Evolutionary conservation across 2,797 vertebrate species (phyloP).

Genomic region (Syngnathus acus): DNA sequence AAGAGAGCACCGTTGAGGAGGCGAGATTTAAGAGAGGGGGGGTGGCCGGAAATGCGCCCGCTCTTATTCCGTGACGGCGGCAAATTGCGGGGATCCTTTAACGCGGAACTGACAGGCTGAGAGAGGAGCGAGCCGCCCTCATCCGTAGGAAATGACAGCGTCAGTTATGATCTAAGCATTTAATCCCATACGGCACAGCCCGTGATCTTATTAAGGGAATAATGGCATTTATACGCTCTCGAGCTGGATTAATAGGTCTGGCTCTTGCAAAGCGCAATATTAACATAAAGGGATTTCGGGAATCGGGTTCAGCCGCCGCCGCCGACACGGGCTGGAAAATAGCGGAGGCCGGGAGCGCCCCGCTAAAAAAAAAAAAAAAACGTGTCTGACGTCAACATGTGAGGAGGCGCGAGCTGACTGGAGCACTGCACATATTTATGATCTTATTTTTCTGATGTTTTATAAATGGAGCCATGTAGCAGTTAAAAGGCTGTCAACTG

Average conservation of each 20-base stretch:
- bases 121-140: constrained; percentile 51
- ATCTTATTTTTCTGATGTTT: constrained; percentile 38
- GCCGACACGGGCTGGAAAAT: constrained; percentile 51
- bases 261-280: constrained; percentile 72
- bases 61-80: constrained; percentile 2
- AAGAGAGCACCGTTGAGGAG: not conserved
- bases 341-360: constrained; percentile 45
- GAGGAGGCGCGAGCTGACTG: constrained; percentile 11
- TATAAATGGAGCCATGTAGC: constrained; percentile 22
- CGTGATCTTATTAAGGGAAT: constrained; percentile 80
- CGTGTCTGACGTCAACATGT: constrained; percentile 27
- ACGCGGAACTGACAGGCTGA: constrained; percentile 57
- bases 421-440: constrained; percentile 36
- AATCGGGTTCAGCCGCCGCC: constrained; percentile 64
- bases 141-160: constrained; percentile 69
- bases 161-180: constrained; percentile 77
- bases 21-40: not conserved
- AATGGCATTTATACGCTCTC: constrained; percentile 75
- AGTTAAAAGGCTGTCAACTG: constrained; percentile 4
- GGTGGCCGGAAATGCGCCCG: not conserved
- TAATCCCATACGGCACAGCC: constrained; percentile 78
- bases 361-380: constrained; percentile 22
- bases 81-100: not conserved
- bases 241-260: constrained; percentile 77
- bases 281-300: constrained; percentile 77